Evolutionary conservation across 2,113 vertebrate species (phyloP).

Genomic region (Pygathrix nemaeus): DNA sequence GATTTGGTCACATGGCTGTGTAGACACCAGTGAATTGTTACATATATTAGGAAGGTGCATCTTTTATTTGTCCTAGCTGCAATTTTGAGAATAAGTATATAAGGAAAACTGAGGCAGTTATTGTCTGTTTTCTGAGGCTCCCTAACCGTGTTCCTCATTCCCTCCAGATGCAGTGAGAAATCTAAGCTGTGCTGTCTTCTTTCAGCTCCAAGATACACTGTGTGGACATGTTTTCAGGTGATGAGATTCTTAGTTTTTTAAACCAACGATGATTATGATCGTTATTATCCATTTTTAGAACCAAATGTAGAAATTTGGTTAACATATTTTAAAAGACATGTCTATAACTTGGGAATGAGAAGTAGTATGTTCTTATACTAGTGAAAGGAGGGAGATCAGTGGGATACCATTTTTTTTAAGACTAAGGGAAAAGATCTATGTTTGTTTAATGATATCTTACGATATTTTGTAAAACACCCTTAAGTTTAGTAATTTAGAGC

Average conservation of each 20-base stretch:
- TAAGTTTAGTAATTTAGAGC: fast-evolving
- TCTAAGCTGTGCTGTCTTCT: background rate
- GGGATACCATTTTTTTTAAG: background rate
- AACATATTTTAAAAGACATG: background rate
- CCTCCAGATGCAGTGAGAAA: background rate
- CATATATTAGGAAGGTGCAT: fast-evolving
- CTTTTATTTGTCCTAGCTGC: background rate
- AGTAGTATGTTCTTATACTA: background rate
- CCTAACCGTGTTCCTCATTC: background rate
- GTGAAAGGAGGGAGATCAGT: background rate
- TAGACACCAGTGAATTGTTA: background rate
- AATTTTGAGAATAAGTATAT: background rate
- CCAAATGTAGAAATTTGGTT: background rate
- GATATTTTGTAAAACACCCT: too few species aligned
- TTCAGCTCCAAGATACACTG: fast-evolving
- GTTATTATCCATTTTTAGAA: background rate
- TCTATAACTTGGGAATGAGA: background rate
- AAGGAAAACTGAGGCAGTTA: background rate
- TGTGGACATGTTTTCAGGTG: background rate
- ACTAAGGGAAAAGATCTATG: background rate
- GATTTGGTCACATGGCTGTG: too few species aligned
- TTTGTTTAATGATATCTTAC: background rate
- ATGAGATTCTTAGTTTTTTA: background rate
- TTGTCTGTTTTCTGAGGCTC: background rate
- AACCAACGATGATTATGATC: background rate